Evolutionary conservation across 1,140 invertebrate genomes (phyloP), one percentile per base, ranked within the genome.

Genomic region (Nasonia vitripennis): DNA sequence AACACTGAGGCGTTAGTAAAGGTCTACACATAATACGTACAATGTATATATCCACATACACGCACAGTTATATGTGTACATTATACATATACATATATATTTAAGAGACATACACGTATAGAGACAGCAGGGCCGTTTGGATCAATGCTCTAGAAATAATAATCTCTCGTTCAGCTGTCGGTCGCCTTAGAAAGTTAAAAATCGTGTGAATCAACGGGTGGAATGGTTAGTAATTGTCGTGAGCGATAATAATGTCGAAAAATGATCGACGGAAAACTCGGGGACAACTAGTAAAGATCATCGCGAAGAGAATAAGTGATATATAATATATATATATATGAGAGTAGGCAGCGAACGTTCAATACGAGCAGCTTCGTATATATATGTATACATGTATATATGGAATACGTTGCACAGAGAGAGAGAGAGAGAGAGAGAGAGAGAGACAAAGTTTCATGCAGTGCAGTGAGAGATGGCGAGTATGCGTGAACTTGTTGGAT

Each of bases 141-240:
- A 85, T 85, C 84, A 85, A 85, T 85, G 84, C 84, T 81, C 84
- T 85, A 78, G 79, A 81, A 85, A 37, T 75, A 70, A 70, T 77
- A 41, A n/a, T 62, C 34, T 67, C 83, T 79, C 68, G 67, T 84
- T 79, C 62, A 9, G 77, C 48, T 73, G 77, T 67, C 68, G 68
- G 23, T 27, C 68, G 68, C 48, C 68, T 78, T 79, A 23, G 62
- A 70, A 78, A 78, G 27, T 73, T 62, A 31, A 48, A 83, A 84
- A 78, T 71, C 31, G 27, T 83, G n/a, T 27, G 34, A 45, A n/a
- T 11, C 77, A 23, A 11, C 55, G 14, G 45, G 48, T 51, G 48
- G 34, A 74, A 17, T 31, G 6, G 71, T 31, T 23, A 23, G 34
- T 37, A 27, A 17, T 10, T 5, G 41, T 2, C 5, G 71, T 74